Evolutionary conservation across 2,888 invertebrate genomes (phyloP), one percentile per base, ranked within the genome.

Genomic region (Drosophila meridionalis): DNA sequence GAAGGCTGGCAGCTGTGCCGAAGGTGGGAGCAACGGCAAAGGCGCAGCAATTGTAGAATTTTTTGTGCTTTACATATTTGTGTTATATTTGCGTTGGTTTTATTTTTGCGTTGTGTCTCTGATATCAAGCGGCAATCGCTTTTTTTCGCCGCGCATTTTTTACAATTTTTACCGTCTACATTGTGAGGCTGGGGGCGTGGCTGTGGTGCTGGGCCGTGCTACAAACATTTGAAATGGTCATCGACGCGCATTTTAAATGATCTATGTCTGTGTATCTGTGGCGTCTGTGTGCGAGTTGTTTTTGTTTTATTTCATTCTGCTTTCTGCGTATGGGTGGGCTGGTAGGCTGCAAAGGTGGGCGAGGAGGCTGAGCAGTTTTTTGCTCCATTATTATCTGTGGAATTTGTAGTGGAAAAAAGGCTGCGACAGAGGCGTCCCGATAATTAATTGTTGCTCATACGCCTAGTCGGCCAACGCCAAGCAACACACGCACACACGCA

Each of bases 171-270:
- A 80, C 71, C 76, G 90, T 87, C 90, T 90, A 87, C 87, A 73
- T 59, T 62, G 6, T 64, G 50, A 66, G 69, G 62, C 69, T 56
- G 45, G 58, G 68, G 74, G 71, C 71, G 80, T 80, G 72, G 76
- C 56, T 53, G 73, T 56, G 66, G 65, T 14, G 38, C 0, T n/a
- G 66, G 48, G 32, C 50, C 2, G n/a, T 47, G 68, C 56, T 73
- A 61, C 78, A 77, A 84, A 74, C 90, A 89, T 90, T 89, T 87
- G 81, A 90, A 89, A 89, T 90, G 88, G 87, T 88, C 91, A 90
- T 90, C 90, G 91, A 89, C 87, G 90, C 83, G 91, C 83, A 90
- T 90, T 91, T 90, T 87, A 90, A 91, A 90, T 90, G 91, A 90
- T 90, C 83, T 85, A 90, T 91, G 87, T 82, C 67, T 72, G 69